Evolutionary conservation across 30 jellyfish, hydroid and myxozoan genomes (phyloP), one percentile per base, ranked within the genome.

Genomic region (Clytia hemisphaerica): DNA sequence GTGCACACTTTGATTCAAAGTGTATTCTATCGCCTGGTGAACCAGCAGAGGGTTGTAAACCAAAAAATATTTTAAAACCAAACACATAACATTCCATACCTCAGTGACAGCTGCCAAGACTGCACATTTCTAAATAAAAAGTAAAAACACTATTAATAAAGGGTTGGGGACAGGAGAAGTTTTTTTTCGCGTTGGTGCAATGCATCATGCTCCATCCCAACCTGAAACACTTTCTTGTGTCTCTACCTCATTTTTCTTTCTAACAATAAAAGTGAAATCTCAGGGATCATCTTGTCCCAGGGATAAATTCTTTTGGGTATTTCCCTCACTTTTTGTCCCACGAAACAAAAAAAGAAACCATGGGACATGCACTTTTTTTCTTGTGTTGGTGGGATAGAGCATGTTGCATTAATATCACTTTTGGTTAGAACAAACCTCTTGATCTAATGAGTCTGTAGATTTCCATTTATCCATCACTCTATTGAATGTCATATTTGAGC

Each of bases 81-180:
- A 18, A 12, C 47, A 7, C n/a, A 3, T 6, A 4, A 49, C 2
- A 30, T 27, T 29, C 19, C 85, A 22, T 36, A 89, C 98, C 93
- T 89, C 98, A 4, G 98, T 89, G 19, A 89, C 98, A 36, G 98
- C 98, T 16, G 98, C 98, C 26, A 89, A 85, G 37, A 89, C 87
- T 6, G 98, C 98, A 82, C 98, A 89, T n/a, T 82, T 76, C 98
- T 89, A 55, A 37, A 69, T 31, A 3, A 9, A 33, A 66, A 71
- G 22, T 3, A 27, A 65, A 71, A 57, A 7, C 7, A 15, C 12
- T 7, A 21, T n/a, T n/a, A n/a, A n/a, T n/a, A n/a, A n/a, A n/a
- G n/a, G n/a, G n/a, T n/a, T n/a, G n/a, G n/a, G n/a, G n/a, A n/a
- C n/a, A n/a, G n/a, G n/a, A n/a, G n/a, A n/a, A n/a, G n/a, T n/a